Percentiles rank a stretch among this genome's conserved stretches.
Conservation (phyloP, 2,888 invertebrate genomes). For the Brachyopa scutellaris region DNA sequence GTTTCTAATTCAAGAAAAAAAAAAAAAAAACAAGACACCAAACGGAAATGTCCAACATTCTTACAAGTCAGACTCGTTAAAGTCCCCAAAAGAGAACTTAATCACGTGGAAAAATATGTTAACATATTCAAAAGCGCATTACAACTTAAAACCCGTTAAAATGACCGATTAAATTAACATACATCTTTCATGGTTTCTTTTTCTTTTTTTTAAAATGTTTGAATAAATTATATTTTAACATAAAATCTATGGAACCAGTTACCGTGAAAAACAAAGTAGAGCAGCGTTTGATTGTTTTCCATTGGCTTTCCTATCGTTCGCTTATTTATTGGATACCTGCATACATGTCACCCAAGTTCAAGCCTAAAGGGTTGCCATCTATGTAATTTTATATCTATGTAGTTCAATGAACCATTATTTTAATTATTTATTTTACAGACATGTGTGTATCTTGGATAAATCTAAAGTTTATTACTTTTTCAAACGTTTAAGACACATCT, state of each 20-base stretch:
- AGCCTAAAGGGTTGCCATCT: background rate
- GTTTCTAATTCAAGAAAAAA: no score
- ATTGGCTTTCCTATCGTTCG: background rate
- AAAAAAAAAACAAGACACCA: background rate
- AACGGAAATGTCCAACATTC: constrained; percentile 11
- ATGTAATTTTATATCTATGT: background rate
- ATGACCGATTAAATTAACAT: constrained; percentile 70
- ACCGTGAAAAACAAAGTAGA: constrained; percentile 54
- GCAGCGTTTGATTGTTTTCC: constrained; percentile 14
- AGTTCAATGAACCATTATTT: constrained; percentile 23
- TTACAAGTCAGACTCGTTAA: background rate
- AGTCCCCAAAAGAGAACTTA: constrained; percentile 13
- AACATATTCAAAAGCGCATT: constrained; percentile 45
- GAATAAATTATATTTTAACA: constrained; percentile 57
- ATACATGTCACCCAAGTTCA: background rate
- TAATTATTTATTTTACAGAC: no score
- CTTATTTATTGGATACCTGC: background rate
- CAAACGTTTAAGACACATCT: background rate
- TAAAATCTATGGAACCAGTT: constrained; percentile 38
- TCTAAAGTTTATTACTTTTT: background rate
- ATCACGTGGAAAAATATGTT: constrained; percentile 25
- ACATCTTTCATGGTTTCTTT: constrained; percentile 35
- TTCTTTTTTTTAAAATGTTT: constrained; percentile 8
- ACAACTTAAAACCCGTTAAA: constrained; percentile 66
- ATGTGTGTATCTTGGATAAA: constrained; percentile 5